Conservation (phyloP, 2,113 vertebrate genomes). For the Mustela lutreola region DNA sequence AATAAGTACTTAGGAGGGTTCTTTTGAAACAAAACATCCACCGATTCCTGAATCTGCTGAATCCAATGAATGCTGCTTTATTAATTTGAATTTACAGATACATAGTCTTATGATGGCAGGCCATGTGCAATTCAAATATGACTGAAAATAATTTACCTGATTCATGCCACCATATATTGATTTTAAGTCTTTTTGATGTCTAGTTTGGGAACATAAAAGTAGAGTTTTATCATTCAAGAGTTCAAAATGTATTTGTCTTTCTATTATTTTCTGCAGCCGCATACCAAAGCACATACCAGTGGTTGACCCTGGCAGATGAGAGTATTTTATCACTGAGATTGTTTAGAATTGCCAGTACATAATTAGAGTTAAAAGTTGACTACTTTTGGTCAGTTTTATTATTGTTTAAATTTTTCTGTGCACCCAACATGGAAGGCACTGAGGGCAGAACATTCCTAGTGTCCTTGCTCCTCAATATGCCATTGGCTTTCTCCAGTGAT, state of each 20-base stretch:
- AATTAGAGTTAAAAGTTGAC: neutral
- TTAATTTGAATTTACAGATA: neutral
- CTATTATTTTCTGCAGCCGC: neutral
- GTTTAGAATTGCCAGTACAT: neutral
- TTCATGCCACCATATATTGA: neutral
- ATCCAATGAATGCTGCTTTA: neutral
- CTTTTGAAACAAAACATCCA: neutral
- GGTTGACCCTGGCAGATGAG: neutral
- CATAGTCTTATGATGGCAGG: neutral
- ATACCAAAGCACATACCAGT: neutral
- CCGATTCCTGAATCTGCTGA: neutral
- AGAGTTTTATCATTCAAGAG: neutral
- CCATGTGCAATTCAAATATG: neutral
- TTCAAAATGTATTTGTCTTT: neutral
- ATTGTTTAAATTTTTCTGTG: neutral
- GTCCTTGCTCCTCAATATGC: fast-evolving
- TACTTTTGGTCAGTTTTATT: neutral
- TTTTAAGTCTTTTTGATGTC: neutral
- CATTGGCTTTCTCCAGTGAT: neutral
- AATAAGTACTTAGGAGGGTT: neutral
- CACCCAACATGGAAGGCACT: fast-evolving
- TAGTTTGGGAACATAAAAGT: neutral
- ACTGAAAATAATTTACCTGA: neutral
- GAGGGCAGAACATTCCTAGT: neutral
- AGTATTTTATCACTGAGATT: neutral